Conservation (phyloP, 1,140 invertebrate genomes). For the Drosophila sturtevanti region DNA sequence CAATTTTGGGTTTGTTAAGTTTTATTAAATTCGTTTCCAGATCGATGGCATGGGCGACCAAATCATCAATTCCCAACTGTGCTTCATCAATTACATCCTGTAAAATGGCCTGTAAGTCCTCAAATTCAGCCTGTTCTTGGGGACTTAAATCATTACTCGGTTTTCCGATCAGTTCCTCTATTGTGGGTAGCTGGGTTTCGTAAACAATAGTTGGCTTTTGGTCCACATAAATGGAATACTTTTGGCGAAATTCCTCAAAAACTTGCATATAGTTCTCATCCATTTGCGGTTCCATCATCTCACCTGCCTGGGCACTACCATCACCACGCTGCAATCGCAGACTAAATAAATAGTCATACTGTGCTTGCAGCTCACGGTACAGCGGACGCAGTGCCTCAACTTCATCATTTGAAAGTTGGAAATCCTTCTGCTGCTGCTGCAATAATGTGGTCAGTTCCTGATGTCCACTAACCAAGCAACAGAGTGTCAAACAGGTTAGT, state of each 20-base stretch:
- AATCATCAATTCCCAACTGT: conserved; percentile 53
- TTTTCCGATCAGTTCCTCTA: conserved; percentile 55
- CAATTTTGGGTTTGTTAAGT: conserved; percentile 72
- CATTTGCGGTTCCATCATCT: not conserved
- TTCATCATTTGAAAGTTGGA: conserved; percentile 52
- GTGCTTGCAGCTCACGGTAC: conserved; percentile 60
- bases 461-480: conserved; percentile 24
- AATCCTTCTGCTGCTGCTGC: conserved; percentile 43
- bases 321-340: conserved; percentile 43
- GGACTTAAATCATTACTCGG: conserved; percentile 31
- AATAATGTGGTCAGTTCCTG: conserved; percentile 51
- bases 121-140: conserved; percentile 51
- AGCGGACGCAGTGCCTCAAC: conserved; percentile 59
- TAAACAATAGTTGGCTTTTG: conserved; percentile 49
- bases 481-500: conserved; percentile 23
- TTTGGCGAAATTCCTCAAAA: conserved; percentile 45
- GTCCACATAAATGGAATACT: conserved; percentile 42
- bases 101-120: conserved; percentile 58
- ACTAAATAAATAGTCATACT: conserved; percentile 60
- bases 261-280: conserved; percentile 36
- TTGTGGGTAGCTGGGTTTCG: conserved; percentile 60
- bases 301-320: conserved; percentile 37
- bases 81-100: conserved; percentile 73
- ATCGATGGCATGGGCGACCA: conserved; percentile 51
- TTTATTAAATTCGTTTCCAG: conserved; percentile 55